Evolutionary conservation across 1,140 invertebrate species (phyloP).

Genomic region (Ruditapes philippinarum): DNA sequence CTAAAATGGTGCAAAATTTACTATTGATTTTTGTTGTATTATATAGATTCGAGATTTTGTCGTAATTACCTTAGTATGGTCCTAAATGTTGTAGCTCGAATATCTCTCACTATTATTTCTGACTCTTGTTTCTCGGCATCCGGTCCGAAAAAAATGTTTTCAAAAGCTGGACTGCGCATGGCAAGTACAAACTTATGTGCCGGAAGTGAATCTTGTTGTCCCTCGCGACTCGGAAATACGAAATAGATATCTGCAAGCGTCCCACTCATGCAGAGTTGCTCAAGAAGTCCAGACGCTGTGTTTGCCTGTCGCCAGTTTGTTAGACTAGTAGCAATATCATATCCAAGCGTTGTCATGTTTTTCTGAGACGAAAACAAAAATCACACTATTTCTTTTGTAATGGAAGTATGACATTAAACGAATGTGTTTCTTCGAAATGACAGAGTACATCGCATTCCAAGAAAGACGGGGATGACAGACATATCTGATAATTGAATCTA

Average conservation of each 20-base stretch:
- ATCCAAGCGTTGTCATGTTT: background rate
- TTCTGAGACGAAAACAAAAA: background rate
- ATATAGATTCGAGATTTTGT: no score
- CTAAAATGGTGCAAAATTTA: no score
- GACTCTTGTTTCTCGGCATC: slow-evolving; percentile 44
- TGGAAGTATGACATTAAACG: background rate
- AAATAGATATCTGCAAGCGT: slow-evolving; percentile 62
- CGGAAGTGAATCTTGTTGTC: slow-evolving; percentile 60
- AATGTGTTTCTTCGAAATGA: no score
- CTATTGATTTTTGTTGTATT: no score
- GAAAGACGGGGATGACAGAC: no score
- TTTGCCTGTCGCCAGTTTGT: slow-evolving; percentile 41
- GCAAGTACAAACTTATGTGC: slow-evolving; percentile 60
- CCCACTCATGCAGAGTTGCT: slow-evolving; percentile 62
- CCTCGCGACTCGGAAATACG: slow-evolving; percentile 57
- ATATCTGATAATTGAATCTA: no score
- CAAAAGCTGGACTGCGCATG: slow-evolving; percentile 61
- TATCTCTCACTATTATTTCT: slow-evolving; percentile 53
- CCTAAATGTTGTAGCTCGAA: slow-evolving; percentile 56
- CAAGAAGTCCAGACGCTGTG: slow-evolving; percentile 37
- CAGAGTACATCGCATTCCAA: no score
- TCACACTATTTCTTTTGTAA: background rate
- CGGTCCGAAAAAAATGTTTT: slow-evolving; percentile 52
- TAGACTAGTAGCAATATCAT: background rate
- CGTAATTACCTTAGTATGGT: slow-evolving; percentile 30